These are phyloP conservation scores for Coptodon bakossiorum DNA, from an alignment of 2,113 vertebrate genomes.

Conservation along the genomic window DNA sequence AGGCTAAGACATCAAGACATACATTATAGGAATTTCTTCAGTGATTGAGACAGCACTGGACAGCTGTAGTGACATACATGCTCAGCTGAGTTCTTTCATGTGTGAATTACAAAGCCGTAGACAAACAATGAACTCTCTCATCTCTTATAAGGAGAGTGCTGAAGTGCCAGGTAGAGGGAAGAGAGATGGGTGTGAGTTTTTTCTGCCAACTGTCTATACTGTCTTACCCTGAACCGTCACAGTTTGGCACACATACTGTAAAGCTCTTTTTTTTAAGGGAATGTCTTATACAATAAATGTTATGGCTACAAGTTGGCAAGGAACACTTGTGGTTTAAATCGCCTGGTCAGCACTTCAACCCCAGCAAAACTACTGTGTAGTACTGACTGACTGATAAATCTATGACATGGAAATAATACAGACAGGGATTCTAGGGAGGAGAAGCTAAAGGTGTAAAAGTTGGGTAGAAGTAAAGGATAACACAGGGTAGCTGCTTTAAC, in stretches of 20 bases:
- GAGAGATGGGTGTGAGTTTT: slow-evolving; percentile 37
- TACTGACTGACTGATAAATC: neutral
- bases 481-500: neutral
- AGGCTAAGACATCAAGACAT: slow-evolving; percentile 18
- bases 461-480: neutral
- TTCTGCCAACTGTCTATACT: slow-evolving; percentile 37
- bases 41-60: slow-evolving; percentile 28
- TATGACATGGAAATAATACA: neutral
- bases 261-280: slow-evolving; percentile 6
- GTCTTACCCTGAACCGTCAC: neutral
- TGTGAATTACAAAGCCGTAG: slow-evolving; percentile 46
- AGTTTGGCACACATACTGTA: neutral
- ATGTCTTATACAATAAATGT: slow-evolving; percentile 18
- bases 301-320: slow-evolving; percentile 4
- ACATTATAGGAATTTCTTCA: slow-evolving; percentile 30
- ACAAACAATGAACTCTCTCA: slow-evolving; percentile 34
- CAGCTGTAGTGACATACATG: slow-evolving; percentile 43
- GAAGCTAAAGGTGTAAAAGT: neutral
- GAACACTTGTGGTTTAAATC: neutral
- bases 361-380: neutral
- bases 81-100: slow-evolving; percentile 35
- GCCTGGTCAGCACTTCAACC: neutral
- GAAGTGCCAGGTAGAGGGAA: slow-evolving; percentile 14
- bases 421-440: neutral
- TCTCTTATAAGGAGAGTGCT: slow-evolving; percentile 33